These are phyloP conservation scores for Corythornis vintsioides DNA, from an alignment of 2,113 vertebrate genomes.

Conservation along the genomic window DNA sequence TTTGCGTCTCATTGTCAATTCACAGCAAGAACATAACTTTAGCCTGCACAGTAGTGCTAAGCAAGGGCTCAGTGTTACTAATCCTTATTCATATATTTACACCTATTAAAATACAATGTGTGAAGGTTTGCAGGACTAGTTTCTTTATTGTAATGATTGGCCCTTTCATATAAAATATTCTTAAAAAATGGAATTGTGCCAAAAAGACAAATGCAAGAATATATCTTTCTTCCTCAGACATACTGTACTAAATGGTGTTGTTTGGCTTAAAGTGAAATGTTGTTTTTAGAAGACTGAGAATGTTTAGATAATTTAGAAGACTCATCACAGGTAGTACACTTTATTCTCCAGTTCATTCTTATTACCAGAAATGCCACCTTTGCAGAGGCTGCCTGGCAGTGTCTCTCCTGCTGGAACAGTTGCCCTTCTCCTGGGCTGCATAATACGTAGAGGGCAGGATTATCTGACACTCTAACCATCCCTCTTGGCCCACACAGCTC, in stretches of 20 bases:
- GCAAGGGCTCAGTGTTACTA: conserved; percentile 39
- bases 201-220: not conserved
- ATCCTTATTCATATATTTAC: conserved; percentile 46
- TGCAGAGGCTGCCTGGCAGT: not conserved
- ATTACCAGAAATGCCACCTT: conserved; percentile 21
- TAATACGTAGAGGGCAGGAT: conserved; percentile 58
- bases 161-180: not conserved
- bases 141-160: not conserved
- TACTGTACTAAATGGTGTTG: not conserved
- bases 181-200: not conserved
- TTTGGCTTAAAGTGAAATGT: conserved; percentile 20
- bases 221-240: conserved; percentile 24
- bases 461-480: not conserved
- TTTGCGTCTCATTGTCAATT: conserved; percentile 60
- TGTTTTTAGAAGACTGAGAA: conserved; percentile 9
- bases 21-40: conserved; percentile 51
- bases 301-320: conserved; percentile 34
- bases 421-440: conserved; percentile 61
- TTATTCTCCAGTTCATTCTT: not conserved
- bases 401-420: conserved; percentile 37
- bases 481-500: not conserved
- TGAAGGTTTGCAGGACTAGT: conserved; percentile 28
- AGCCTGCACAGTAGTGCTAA: conserved; percentile 39
- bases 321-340: conserved; percentile 10
- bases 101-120: conserved; percentile 52